Base-by-base conservation (phyloP, 2,797 vertebrate genomes). In the Acridotheres tristis region DNA sequence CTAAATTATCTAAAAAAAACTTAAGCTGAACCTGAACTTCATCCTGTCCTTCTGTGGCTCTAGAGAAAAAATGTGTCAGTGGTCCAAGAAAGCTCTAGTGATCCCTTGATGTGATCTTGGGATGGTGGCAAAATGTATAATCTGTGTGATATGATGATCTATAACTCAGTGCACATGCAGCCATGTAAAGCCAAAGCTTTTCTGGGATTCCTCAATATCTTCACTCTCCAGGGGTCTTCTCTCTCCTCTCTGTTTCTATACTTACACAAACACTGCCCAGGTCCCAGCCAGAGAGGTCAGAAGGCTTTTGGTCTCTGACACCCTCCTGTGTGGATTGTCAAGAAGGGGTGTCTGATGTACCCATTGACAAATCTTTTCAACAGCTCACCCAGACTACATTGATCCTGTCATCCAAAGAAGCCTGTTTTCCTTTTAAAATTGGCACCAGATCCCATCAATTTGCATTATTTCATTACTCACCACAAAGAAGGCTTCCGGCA, bases 401-500 rank as follows among this genome's bases (percentile, higher is more conserved):
- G 82, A 78, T 75, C 40, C 62, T 75, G 61, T 36, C 75, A 84
- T 38, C 47, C 45, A 66, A 1, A 1, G 25, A 80, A 34, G 17
- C 20, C 48, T 45, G 14, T 73, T 91, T 85, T 57, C 77, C 92
- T 93, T 93, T 92, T 93, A 95, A 92, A 91, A 73, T 86, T 27
- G 20, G 68, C 80, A 78, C 29, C 48, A 21, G 13, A 40, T 55
- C 55, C 42, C 82, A 86, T 76, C 55, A 85, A 23, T 86, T 88
- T 81, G 73, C 73, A 43, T 90, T 86, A 95, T 84, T 92, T 91
- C 63, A 85, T 88, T 88, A 89, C 51, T 88, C 66, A 91, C 83
- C 88, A 67, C 59, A 89, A 94, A 94, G 79, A 73, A 82, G 42
- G 63, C 92, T 97, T 93, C 88, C 13, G 25, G 85, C 94, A 91